These are phyloP conservation scores for Cyprinella venusta DNA, from an alignment of 2,797 vertebrate species.

Conservation along the genomic window DNA sequence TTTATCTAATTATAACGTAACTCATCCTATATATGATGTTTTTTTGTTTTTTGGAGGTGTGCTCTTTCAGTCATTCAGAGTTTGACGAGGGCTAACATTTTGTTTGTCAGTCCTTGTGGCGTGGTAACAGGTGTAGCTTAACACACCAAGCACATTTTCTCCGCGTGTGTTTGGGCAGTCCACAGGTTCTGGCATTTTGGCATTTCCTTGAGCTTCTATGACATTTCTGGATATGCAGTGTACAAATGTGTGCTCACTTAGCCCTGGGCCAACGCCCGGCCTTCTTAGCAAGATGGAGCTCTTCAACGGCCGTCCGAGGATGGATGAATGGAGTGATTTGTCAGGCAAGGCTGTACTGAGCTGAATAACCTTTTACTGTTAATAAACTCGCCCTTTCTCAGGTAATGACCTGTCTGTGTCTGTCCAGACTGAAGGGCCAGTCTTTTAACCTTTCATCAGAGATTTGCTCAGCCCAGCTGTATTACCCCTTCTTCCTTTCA, in stretches of 20 bases:
- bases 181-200: conserved; percentile 51
- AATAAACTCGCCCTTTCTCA: conserved; percentile 82
- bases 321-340: conserved; percentile 71
- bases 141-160: conserved; percentile 44
- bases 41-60: neutral
- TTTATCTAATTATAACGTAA: neutral
- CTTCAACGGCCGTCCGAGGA: conserved; percentile 43
- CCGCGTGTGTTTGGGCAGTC: neutral
- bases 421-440: conserved; percentile 68
- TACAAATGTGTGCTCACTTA: conserved; percentile 27
- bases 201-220: conserved; percentile 59
- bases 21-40: neutral
- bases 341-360: conserved; percentile 71
- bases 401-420: conserved; percentile 79
- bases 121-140: conserved; percentile 21
- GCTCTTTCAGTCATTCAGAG: conserved; percentile 19
- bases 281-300: conserved; percentile 31
- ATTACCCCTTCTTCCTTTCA: conserved; percentile 66
- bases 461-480: conserved; percentile 63
- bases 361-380: conserved; percentile 79
- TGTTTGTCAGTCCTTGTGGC: conserved; percentile 31
- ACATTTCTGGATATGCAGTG: conserved; percentile 52
- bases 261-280: conserved; percentile 8
- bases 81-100: conserved; percentile 51
- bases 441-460: conserved; percentile 80